Conservation (phyloP, 2,888 invertebrate genomes). For the Pollenia griseotomentosa region DNA sequence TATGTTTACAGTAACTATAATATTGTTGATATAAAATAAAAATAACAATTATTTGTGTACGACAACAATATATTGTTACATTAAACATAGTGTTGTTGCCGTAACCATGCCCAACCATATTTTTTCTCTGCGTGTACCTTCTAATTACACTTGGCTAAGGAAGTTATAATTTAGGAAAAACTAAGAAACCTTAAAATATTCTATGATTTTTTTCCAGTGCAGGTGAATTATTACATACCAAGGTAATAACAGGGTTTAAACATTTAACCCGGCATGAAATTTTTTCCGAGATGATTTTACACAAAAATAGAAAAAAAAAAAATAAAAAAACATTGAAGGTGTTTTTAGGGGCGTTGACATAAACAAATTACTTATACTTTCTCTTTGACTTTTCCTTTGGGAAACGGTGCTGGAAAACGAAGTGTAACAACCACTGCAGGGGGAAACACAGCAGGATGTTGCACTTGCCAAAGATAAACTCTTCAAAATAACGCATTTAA, state of each 20-base stretch:
- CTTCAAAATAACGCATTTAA: neutral
- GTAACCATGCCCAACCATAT: too few species aligned
- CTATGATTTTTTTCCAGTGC: conserved; percentile 6
- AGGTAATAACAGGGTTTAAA: conserved; percentile 60
- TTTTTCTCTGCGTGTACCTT: too few species aligned
- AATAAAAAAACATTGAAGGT: conserved; percentile 38
- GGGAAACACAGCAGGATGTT: conserved; percentile 66
- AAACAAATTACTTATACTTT: conserved; percentile 36
- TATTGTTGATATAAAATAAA: too few species aligned
- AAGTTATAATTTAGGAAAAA: conserved; percentile 11
- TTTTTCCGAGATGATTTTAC: conserved; percentile 26
- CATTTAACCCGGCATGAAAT: conserved; percentile 67
- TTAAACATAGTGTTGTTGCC: too few species aligned
- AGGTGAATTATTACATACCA: conserved; percentile 59
- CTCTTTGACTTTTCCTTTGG: conserved; percentile 12
- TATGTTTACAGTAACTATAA: too few species aligned
- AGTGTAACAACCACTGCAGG: conserved; percentile 50
- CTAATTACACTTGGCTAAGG: neutral
- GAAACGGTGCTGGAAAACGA: conserved; percentile 21
- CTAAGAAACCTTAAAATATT: neutral
- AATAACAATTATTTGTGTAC: too few species aligned
- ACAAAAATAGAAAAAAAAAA: conserved; percentile 39
- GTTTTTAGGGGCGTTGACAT: conserved; percentile 58
- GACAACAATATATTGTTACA: too few species aligned
- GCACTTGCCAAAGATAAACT: conserved; percentile 54